Evolutionary conservation across 2,113 vertebrate species (phyloP), one percentile per base, ranked within the genome.

Genomic region (Pterocles orientalis): DNA sequence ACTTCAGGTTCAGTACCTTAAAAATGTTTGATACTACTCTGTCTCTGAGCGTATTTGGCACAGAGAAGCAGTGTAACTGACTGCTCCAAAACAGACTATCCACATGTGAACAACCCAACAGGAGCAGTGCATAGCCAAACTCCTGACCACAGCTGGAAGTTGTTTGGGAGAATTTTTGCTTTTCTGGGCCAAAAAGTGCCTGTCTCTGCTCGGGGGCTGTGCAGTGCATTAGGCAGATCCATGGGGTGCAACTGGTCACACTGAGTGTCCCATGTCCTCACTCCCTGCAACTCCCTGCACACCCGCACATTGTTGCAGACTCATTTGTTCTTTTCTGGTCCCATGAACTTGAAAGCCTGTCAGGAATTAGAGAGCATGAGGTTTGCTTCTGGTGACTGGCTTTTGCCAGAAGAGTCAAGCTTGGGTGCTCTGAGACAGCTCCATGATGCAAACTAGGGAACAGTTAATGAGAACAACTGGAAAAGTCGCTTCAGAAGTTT

Each of bases 371-470:
- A 60, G 7, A n/a, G 5, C 19, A n/a, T 0, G 3, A 76, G 14
- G 4, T 60, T 68, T 21, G 4, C 28, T 60, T 45, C 61, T 81
- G 15, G 10, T 17, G 6, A 1, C 13, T 7, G 4, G 4, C 7
- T 43, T 58, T 48, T 39, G 4, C 28, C 33, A 28, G 29, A 47
- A 15, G 6, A 39, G 12, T 18, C 31, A 23, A 4, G 29, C 53
- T 28, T 21, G 2, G 2, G 0, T 12, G 12, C 8, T 13, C 19
- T 56, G 26, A 80, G 18, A 33, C 1, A 6, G 3, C 12, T 66
- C 10, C 0, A 1, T 3, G 4, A 12, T 13, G 11, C 12, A 79
- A 48, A 80, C 12, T 5, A 53, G 8, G 8, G 14, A 5, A 70
- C 50, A 60, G 18, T 56, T 7, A 51, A 65, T 7, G 6, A 14